Evolutionary conservation across 2,888 invertebrate species (phyloP).

Genomic region (Arge pagana): DNA sequence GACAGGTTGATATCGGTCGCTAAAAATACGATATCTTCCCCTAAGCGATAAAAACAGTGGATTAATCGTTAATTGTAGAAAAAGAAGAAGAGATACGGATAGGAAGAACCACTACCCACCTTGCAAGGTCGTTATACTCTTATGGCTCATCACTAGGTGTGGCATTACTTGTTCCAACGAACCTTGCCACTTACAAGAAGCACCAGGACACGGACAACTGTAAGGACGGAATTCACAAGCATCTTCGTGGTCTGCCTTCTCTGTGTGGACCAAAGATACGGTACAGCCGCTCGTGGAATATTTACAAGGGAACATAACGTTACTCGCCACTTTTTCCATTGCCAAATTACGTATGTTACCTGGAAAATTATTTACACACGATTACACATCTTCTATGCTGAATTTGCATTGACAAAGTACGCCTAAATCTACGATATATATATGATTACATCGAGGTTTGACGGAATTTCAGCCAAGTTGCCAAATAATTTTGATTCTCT

Average conservation of each 20-base stretch:
- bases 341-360: constrained; percentile 97
- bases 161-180: constrained; percentile 98
- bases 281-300: constrained; percentile 95
- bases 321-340: constrained; percentile 99
- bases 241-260: constrained; percentile 98
- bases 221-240: constrained; percentile 98
- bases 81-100: neutral
- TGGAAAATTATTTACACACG: constrained; percentile 50
- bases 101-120: constrained; percentile 59
- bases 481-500: too few relatives aligned
- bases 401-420: too few relatives aligned
- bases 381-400: too few relatives aligned
- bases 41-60: constrained; percentile 52
- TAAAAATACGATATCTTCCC: constrained; percentile 98
- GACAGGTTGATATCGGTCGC: constrained; percentile 99
- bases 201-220: constrained; percentile 98
- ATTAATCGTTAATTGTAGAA: neutral
- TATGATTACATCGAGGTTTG: neutral
- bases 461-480: too few relatives aligned
- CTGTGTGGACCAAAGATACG: constrained; percentile 90
- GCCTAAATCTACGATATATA: too few relatives aligned
- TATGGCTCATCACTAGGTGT: constrained; percentile 95
- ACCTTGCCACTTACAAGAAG: constrained; percentile 99
- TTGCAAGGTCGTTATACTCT: constrained; percentile 97
- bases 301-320: constrained; percentile 98